These are phyloP conservation scores for Rotaria sp. DNA, from an alignment of 2,888 invertebrate species.

Conservation along the genomic window DNA sequence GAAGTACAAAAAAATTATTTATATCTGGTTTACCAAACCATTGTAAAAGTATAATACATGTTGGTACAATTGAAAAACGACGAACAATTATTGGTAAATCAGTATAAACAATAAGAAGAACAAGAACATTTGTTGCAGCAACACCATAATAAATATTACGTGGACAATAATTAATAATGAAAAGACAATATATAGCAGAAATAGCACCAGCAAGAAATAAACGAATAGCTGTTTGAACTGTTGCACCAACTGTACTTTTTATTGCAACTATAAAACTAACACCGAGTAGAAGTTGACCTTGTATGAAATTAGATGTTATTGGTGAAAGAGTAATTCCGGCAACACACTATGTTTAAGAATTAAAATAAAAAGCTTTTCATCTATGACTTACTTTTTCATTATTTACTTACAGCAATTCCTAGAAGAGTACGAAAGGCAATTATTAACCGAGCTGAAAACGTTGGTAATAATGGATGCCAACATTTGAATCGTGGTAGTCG, in stretches of 20 bases:
- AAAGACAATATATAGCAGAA: background rate
- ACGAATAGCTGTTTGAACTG: background rate
- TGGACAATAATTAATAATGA: background rate
- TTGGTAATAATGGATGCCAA: constrained; percentile 20
- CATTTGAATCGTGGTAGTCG: background rate
- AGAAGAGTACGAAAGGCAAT: background rate
- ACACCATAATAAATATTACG: background rate
- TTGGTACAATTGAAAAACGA: constrained; percentile 2
- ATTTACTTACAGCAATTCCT: background rate
- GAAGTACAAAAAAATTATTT: background rate
- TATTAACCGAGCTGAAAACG: background rate
- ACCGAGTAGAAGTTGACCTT: background rate
- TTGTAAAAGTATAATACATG: constrained; percentile 28
- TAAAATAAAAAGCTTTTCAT: no score
- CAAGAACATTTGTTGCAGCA: background rate
- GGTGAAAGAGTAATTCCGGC: background rate
- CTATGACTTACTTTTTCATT: background rate
- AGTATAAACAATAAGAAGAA: constrained; percentile 1
- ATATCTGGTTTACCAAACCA: background rate
- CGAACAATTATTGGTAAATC: constrained; percentile 7
- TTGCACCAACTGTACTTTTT: background rate
- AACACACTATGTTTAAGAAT: background rate
- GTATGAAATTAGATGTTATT: background rate
- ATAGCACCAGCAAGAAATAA: background rate
- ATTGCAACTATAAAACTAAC: background rate